Evolutionary conservation across 2,888 invertebrate species (phyloP).

Genomic region (Amorpha juglandis): DNA sequence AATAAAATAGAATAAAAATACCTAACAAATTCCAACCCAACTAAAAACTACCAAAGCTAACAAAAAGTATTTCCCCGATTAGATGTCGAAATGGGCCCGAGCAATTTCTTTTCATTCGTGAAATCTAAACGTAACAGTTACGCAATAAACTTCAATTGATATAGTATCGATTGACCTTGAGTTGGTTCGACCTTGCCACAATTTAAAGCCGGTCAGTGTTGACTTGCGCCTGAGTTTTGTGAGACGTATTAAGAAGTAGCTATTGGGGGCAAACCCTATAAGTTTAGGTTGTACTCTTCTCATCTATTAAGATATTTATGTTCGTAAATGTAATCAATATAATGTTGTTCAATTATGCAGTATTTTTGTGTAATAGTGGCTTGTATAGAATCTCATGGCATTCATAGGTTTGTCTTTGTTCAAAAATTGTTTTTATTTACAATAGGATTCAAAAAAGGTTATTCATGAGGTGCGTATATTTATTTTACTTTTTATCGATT

Average conservation of each 20-base stretch:
- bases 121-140: slow-evolving; percentile 18
- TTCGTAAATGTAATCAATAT: too few relatives aligned
- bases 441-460: too few relatives aligned
- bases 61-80: slow-evolving; percentile 1
- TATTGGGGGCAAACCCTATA: neutral
- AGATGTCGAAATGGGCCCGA: slow-evolving; percentile 5
- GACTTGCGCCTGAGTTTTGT: slow-evolving; percentile 12
- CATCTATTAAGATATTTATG: too few relatives aligned
- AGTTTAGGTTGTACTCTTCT: neutral
- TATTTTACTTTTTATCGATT: too few relatives aligned
- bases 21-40: neutral
- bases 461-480: too few relatives aligned
- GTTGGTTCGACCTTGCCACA: slow-evolving; percentile 28
- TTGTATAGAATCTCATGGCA: too few relatives aligned
- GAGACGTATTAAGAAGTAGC: neutral
- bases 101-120: slow-evolving; percentile 23
- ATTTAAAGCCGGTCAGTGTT: slow-evolving; percentile 24
- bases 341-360: too few relatives aligned
- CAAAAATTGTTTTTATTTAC: too few relatives aligned
- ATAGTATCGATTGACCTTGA: slow-evolving; percentile 26
- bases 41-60: neutral
- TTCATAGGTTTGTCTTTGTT: too few relatives aligned
- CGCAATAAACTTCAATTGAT: slow-evolving; percentile 26
- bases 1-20: neutral
- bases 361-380: too few relatives aligned